Percentiles rank a stretch among this genome's conserved stretches.
phyloP scores from a whole-genome alignment of 2,888 invertebrate species.

The Lithophane ornitopus region DNA sequence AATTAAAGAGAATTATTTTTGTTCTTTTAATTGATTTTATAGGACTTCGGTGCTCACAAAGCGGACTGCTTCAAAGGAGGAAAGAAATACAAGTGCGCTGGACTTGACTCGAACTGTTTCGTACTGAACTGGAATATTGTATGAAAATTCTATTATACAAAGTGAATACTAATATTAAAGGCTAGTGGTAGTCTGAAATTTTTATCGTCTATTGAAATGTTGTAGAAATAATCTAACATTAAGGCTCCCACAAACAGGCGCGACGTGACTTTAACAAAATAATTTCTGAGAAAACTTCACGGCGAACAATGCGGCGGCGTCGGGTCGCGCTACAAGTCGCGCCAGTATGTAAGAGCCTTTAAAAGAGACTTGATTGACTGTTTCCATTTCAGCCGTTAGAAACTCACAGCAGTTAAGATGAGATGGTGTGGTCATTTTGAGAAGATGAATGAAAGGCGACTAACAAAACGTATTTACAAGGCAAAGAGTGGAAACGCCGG shows the following conservation, averaged over 20 bases:
- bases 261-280: no score
- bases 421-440: not conserved
- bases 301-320: no score
- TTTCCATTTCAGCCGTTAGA: not conserved
- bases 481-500: no score
- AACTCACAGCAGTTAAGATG: not conserved
- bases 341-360: no score
- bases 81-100: constrained; percentile 62
- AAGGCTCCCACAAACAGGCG: no score
- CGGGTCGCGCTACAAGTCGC: no score
- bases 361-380: not conserved
- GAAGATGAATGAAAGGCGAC: not conserved
- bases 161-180: constrained; percentile 51
- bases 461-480: no score
- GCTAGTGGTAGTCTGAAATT: not conserved
- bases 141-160: constrained; percentile 56
- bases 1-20: constrained; percentile 67
- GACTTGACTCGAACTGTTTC: constrained; percentile 33
- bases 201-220: no score
- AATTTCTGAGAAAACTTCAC: no score
- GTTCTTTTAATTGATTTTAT: constrained; percentile 73
- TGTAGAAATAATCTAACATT: not conserved
- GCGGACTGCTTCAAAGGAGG: constrained; percentile 67
- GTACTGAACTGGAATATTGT: constrained; percentile 39
- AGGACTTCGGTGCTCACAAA: constrained; percentile 72